phyloP scores from a whole-genome alignment of 1,140 invertebrate species.

The Melanaphis sacchari region DNA sequence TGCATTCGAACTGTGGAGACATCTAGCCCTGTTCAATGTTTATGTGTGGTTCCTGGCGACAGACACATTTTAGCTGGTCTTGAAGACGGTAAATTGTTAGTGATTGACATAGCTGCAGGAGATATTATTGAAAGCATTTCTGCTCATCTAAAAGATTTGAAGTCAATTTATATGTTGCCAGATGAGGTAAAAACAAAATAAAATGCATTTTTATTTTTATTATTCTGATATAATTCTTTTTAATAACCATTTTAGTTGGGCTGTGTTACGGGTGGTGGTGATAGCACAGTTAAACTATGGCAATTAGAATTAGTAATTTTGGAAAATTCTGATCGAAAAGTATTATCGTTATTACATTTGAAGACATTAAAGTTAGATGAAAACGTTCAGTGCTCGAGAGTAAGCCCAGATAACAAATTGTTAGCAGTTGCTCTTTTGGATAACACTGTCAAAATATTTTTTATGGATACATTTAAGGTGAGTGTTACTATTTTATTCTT shows the following conservation, averaged over 20 bases:
- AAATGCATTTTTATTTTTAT: not conserved
- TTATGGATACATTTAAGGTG: conserved; percentile 91
- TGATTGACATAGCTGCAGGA: conserved; percentile 86
- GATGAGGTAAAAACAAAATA: conserved; percentile 72
- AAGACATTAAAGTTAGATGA: conserved; percentile 88
- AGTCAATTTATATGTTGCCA: conserved; percentile 78
- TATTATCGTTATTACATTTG: conserved; percentile 80
- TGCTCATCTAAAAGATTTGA: conserved; percentile 82
- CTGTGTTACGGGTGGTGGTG: conserved; percentile 85
- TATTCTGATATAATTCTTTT: not conserved
- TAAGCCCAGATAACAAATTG: conserved; percentile 86
- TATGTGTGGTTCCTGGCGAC: conserved; percentile 91
- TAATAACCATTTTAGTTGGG: conserved; percentile 69
- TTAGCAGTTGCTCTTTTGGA: conserved; percentile 90
- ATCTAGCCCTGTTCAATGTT: conserved; percentile 72
- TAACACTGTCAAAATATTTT: conserved; percentile 95
- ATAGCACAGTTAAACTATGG: conserved; percentile 94
- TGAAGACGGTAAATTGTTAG: conserved; percentile 84
- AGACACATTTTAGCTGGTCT: conserved; percentile 88
- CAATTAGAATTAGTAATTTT: conserved; percentile 83
- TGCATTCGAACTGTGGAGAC: conserved; percentile 82
- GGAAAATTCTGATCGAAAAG: conserved; percentile 70
- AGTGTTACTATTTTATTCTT: conserved; percentile 19
- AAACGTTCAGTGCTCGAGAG: conserved; percentile 79
- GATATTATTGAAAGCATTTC: conserved; percentile 78